These are phyloP conservation scores for Beroe forskalii DNA, from an alignment of 37 sponge, comb jelly and placozoan species.

Conservation along the genomic window DNA sequence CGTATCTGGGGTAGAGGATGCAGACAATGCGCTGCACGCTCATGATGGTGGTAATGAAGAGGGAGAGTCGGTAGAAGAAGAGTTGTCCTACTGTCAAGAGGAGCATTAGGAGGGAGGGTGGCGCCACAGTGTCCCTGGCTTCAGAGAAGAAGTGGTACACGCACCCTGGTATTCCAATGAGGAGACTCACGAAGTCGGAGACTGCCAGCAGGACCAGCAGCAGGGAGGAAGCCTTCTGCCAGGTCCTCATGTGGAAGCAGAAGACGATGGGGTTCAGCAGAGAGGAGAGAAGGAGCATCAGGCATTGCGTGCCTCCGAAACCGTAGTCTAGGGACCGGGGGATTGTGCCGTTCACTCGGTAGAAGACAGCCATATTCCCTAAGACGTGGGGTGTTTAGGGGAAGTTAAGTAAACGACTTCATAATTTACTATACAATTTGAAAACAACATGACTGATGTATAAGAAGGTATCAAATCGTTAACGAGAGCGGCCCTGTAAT, in stretches of 20 bases:
- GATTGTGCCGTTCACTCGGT: background rate
- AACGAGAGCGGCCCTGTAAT: too few relatives aligned
- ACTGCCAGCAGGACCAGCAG: background rate
- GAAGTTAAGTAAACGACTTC: too few relatives aligned
- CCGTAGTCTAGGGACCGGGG: background rate
- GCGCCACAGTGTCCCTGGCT: background rate
- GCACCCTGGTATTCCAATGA: background rate
- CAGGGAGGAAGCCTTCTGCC: slow-evolving; percentile 40
- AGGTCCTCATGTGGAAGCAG: slow-evolving; percentile 2
- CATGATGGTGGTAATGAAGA: slow-evolving; percentile 53
- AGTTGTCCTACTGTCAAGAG: background rate
- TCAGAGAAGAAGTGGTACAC: slow-evolving; percentile 17
- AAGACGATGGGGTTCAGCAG: slow-evolving; percentile 47
- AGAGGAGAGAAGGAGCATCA: background rate
- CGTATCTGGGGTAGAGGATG: slow-evolving; percentile 25
- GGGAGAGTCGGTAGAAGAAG: slow-evolving; percentile 36
- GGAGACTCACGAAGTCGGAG: slow-evolving; percentile 2
- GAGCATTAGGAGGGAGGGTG: background rate
- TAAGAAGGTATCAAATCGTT: too few relatives aligned
- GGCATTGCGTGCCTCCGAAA: slow-evolving; percentile 1
- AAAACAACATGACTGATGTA: too few relatives aligned
- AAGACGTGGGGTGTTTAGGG: too few relatives aligned
- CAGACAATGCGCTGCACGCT: slow-evolving; percentile 18
- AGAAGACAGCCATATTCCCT: background rate
- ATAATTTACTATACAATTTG: too few relatives aligned